These are phyloP conservation scores for Smittia aterrima DNA, from an alignment of 2,888 invertebrate genomes.

Conservation along the genomic window DNA sequence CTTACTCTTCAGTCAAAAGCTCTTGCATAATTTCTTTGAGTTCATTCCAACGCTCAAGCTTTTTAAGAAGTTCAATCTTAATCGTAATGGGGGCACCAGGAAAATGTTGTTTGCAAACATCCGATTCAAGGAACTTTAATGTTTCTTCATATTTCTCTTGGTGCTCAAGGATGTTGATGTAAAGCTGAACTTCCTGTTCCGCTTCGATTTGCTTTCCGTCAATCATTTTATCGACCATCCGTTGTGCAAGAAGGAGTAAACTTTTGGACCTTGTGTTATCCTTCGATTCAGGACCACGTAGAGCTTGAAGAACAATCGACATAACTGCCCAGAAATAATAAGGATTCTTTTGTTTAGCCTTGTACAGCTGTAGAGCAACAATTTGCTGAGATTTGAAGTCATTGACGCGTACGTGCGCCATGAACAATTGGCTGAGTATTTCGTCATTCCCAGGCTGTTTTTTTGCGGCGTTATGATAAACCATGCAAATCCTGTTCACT, in stretches of 20 bases:
- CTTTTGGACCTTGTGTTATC: slow-evolving; percentile 64
- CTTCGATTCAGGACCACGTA: slow-evolving; percentile 55
- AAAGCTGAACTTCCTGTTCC: slow-evolving; percentile 89
- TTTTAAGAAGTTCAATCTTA: slow-evolving; percentile 70
- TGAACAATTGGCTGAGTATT: slow-evolving; percentile 88
- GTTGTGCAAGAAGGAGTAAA: slow-evolving; percentile 81
- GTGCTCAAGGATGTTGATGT: slow-evolving; percentile 80
- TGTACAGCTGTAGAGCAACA: slow-evolving; percentile 86
- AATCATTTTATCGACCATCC: slow-evolving; percentile 90
- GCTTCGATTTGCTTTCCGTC: slow-evolving; percentile 85
- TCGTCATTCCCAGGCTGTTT: slow-evolving; percentile 87
- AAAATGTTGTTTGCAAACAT: slow-evolving; percentile 66
- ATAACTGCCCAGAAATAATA: slow-evolving; percentile 99
- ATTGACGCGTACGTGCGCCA: slow-evolving; percentile 88
- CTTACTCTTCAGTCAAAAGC: slow-evolving; percentile 71
- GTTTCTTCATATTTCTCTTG: slow-evolving; percentile 80
- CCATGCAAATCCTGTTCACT: slow-evolving; percentile 85
- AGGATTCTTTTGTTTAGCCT: slow-evolving; percentile 87
- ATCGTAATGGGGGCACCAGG: slow-evolving; percentile 68
- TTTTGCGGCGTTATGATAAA: slow-evolving; percentile 87
- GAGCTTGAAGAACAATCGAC: slow-evolving; percentile 87
- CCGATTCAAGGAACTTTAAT: slow-evolving; percentile 74
- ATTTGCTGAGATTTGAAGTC: slow-evolving; percentile 89
- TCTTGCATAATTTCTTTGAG: slow-evolving; percentile 72
- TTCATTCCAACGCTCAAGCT: slow-evolving; percentile 71